These are phyloP conservation scores for Podarcis cretensis DNA, from an alignment of 2,113 vertebrate genomes.

Conservation along the genomic window DNA sequence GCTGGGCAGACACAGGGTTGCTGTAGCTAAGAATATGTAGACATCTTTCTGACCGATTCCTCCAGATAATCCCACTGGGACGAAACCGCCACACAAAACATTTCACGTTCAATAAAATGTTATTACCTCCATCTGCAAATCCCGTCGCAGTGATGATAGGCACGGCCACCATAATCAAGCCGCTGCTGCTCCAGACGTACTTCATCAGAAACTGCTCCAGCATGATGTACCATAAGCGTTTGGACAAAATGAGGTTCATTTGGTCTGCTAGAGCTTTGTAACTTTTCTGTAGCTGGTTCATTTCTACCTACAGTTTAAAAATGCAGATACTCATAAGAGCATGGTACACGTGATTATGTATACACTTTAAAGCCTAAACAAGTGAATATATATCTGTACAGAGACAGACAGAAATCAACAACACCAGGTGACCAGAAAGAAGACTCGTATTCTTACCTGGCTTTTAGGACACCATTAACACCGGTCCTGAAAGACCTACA, in stretches of 20 bases:
- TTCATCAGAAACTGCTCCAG: slow-evolving; percentile 99
- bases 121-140: slow-evolving; percentile 93
- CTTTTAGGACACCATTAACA: neutral
- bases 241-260: slow-evolving; percentile 96
- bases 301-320: slow-evolving; percentile 87
- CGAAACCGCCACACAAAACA: slow-evolving; percentile 24
- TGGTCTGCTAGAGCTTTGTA: slow-evolving; percentile 92
- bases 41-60: neutral
- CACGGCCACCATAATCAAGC: slow-evolving; percentile 96
- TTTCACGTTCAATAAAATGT: slow-evolving; percentile 39
- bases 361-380: rapidly evolving
- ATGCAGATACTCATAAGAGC: slow-evolving; percentile 26
- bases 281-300: slow-evolving; percentile 95
- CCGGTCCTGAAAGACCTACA: too few species aligned
- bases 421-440: rapidly evolving
- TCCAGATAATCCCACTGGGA: neutral
- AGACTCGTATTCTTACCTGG: neutral
- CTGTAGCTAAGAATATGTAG: neutral
- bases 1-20: neutral
- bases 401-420: too few species aligned
- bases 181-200: slow-evolving; percentile 96
- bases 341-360: neutral
- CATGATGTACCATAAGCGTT: slow-evolving; percentile 98
- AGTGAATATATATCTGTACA: neutral
- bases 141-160: slow-evolving; percentile 98